These are phyloP conservation scores for Chelon auratus DNA, from an alignment of 2,797 vertebrate species.

Conservation along the genomic window DNA sequence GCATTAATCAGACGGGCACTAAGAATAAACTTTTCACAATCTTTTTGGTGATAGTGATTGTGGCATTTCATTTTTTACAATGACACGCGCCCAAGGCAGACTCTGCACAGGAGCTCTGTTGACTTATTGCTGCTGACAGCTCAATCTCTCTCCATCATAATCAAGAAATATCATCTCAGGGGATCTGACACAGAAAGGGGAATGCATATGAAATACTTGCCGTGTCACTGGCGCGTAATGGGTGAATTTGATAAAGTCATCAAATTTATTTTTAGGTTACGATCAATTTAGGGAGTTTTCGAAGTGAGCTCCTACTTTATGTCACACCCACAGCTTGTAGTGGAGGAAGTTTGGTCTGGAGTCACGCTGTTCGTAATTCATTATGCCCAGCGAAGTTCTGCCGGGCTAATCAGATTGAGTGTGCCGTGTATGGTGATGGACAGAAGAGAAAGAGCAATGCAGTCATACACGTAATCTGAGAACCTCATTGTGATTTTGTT, in stretches of 20 bases:
- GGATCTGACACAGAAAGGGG: conserved; percentile 29
- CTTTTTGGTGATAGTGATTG: conserved; percentile 61
- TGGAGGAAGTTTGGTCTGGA: too few species aligned
- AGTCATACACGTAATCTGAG: too few species aligned
- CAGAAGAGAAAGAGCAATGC: too few species aligned
- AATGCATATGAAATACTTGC: conserved; percentile 10
- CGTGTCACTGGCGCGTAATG: not conserved
- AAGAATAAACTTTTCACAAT: conserved; percentile 76
- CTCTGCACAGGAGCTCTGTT: conserved; percentile 44
- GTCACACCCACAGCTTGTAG: not conserved
- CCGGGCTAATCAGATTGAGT: too few species aligned
- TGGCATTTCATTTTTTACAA: conserved; percentile 66
- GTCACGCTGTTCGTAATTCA: too few species aligned
- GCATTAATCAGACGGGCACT: conserved; percentile 74
- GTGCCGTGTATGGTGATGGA: too few species aligned
- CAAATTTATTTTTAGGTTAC: not conserved
- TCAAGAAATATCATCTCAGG: conserved; percentile 48
- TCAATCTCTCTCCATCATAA: conserved; percentile 67
- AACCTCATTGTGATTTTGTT: too few species aligned
- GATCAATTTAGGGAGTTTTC: not conserved
- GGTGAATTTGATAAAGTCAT: conserved; percentile 10
- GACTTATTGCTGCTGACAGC: conserved; percentile 73
- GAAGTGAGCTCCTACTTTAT: not conserved
- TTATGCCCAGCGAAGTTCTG: too few species aligned
- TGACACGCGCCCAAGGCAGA: conserved; percentile 47